These are phyloP conservation scores for Protosalanx chinensis DNA, from an alignment of 2,797 vertebrate species.

Conservation along the genomic window DNA sequence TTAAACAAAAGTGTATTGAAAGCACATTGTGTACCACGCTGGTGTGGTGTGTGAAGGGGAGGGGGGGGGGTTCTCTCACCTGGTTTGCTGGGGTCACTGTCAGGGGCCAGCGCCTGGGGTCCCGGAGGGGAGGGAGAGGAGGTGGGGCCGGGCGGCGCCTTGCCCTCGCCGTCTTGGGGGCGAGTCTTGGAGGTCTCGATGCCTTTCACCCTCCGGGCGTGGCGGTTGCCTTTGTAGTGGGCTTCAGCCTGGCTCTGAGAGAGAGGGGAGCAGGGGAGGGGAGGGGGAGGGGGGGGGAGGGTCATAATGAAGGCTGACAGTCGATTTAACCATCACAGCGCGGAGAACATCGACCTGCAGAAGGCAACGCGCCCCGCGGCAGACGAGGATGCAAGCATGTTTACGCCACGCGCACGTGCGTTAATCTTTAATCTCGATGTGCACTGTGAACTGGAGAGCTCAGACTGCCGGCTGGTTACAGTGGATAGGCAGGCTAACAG, in stretches of 20 bases:
- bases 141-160: conserved; percentile 56
- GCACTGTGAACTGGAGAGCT: not conserved
- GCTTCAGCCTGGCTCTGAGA: conserved; percentile 89
- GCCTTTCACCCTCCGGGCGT: conserved; percentile 90
- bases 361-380: not conserved
- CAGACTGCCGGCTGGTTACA: not conserved
- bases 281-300: not conserved
- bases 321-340: conserved; percentile 39
- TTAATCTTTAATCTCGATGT: conserved; percentile 10
- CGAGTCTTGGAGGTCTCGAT: conserved; percentile 89
- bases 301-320: conserved; percentile 17
- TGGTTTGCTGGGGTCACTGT: conserved; percentile 66
- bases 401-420: conserved; percentile 11
- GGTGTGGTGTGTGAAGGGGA: not conserved
- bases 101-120: conserved; percentile 45
- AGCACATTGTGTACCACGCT: not conserved
- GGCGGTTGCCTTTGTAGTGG: conserved; percentile 93
- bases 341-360: not conserved
- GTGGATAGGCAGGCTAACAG: not conserved
- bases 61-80: conserved; percentile 57
- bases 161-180: conserved; percentile 79
- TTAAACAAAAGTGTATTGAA: no score
- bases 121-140: conserved; percentile 70
- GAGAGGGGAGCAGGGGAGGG: conserved; percentile 21
- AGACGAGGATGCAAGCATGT: not conserved